A percentile compares a stretch with the other conserved stretches of the same genome.
Evolutionary conservation across 2,888 invertebrate genomes (phyloP).

Genomic region (Tenthredo scrophulariae): DNA sequence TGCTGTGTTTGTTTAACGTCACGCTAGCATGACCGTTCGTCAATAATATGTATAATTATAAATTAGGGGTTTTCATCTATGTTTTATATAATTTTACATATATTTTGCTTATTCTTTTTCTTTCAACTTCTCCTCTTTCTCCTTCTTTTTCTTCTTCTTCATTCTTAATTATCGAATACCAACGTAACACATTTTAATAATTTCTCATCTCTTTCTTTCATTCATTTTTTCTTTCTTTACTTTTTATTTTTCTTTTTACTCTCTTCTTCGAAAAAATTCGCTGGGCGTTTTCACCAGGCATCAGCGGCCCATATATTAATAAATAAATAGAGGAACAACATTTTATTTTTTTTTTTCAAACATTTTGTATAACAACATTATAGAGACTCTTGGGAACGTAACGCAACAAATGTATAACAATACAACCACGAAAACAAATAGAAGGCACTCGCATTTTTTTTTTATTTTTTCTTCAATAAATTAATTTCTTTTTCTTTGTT

Average conservation of each 20-base stretch:
- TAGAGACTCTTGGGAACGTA: constrained; percentile 76
- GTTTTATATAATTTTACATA: constrained; percentile 53
- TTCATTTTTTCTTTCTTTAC: constrained; percentile 9
- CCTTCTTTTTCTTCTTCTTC: background rate
- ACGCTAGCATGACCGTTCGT: constrained; percentile 32
- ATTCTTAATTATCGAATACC: constrained; percentile 58
- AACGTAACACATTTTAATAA: constrained; percentile 64
- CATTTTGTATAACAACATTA: constrained; percentile 67
- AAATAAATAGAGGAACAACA: constrained; percentile 77
- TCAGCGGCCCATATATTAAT: constrained; percentile 71
- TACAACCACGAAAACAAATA: constrained; percentile 76
- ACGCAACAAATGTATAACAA: constrained; percentile 77
- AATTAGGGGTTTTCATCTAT: constrained; percentile 57
- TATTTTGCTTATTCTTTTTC: background rate
- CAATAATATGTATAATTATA: constrained; percentile 24
- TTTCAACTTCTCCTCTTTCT: background rate
- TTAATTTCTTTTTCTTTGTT: constrained; percentile 62
- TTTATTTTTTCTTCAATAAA: constrained; percentile 68
- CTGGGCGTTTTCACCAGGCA: constrained; percentile 57
- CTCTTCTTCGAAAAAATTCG: constrained; percentile 56
- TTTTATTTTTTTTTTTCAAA: constrained; percentile 56
- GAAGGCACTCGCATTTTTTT: constrained; percentile 75
- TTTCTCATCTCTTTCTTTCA: background rate
- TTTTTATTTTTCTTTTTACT: constrained; percentile 31
- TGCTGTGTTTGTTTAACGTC: constrained; percentile 61